Conservation (phyloP, 2,888 invertebrate genomes). For the Tetragonula carbonaria region DNA sequence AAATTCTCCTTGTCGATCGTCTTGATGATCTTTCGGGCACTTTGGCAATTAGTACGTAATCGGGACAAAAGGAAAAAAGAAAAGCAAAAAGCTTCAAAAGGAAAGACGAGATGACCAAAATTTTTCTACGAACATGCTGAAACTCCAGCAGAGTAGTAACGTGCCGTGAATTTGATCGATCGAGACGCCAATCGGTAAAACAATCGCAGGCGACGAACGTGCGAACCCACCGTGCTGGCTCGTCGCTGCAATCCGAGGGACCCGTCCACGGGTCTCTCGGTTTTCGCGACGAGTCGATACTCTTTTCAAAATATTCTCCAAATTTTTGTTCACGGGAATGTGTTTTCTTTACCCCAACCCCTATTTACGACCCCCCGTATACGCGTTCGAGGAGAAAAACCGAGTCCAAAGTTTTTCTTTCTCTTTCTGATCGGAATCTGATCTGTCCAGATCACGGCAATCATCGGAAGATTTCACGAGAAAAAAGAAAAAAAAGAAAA, state of each 20-base stretch:
- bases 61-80: neutral
- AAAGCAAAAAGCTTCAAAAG: neutral
- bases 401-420: slow-evolving; percentile 62
- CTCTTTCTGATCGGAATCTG: neutral
- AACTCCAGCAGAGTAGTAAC: slow-evolving; percentile 68
- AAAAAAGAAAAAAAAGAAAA: neutral
- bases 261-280: slow-evolving; percentile 33
- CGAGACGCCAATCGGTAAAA: slow-evolving; percentile 44
- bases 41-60: slow-evolving; percentile 1
- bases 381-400: slow-evolving; percentile 80
- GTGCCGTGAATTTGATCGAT: slow-evolving; percentile 61
- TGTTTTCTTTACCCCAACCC: slow-evolving; percentile 77
- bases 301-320: slow-evolving; percentile 83
- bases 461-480: neutral
- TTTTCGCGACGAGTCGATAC: slow-evolving; percentile 75
- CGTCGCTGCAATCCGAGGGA: slow-evolving; percentile 63
- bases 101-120: slow-evolving; percentile 18
- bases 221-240: slow-evolving; percentile 76
- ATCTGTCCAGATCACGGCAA: too few relatives aligned
- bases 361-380: slow-evolving; percentile 74
- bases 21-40: slow-evolving; percentile 27
- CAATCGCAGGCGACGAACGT: slow-evolving; percentile 58
- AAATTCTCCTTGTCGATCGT: slow-evolving; percentile 15
- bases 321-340: slow-evolving; percentile 78
- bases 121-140: slow-evolving; percentile 9